Base-by-base conservation (phyloP, 2,113 vertebrate genomes). In the Sialia sialis region DNA sequence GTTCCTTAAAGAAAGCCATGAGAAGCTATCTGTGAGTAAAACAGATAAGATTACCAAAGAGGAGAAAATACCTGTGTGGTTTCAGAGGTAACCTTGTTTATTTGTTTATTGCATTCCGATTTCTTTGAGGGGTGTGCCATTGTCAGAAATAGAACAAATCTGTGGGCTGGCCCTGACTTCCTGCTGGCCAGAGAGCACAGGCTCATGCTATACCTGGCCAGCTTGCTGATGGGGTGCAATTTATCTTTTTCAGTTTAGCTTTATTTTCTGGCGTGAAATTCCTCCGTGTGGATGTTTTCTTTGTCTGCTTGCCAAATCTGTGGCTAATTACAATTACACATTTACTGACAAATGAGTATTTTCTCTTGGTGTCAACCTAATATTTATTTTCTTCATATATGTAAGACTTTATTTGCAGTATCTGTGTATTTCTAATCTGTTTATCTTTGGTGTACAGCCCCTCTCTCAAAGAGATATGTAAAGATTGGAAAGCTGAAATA, bases 311-410 rank as follows among this genome's bases (percentile, higher is more conserved):
- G 93, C 93, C 97, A 97, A 83, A 90, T 93, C 70, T 90, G 70
- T 96, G 75, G 62, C 92, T 76, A 93, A 59, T 70, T 84, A 64
- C 68, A 94, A 94, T 96, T 95, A 77, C 86, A 95, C 68, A 70
- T 93, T 82, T 94, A 95, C 76, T 93, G 88, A 97, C 43, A 97
- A 96, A 97, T 97, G 92, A 95, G 67, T 97, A 88, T 87, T 93
- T 98, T 96, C 86, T 93, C 34, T 94, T 97, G 94, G 68, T 73
- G 43, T 66, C 17, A 81, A 38, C 74, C 69, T 94, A 95, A 86
- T 90, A 56, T 93, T 95, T 97, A 69, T 97, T 91, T 94, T 95
- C 51, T 86, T 96, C 38, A 77, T 89, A 51, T 64, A 80, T 3
- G 23, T 52, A 85, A 81, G 38, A 56, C 84, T 96, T 97, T 96